Evolutionary conservation across 2,888 invertebrate genomes (phyloP).

Genomic region (Lydus trimaculatus): DNA sequence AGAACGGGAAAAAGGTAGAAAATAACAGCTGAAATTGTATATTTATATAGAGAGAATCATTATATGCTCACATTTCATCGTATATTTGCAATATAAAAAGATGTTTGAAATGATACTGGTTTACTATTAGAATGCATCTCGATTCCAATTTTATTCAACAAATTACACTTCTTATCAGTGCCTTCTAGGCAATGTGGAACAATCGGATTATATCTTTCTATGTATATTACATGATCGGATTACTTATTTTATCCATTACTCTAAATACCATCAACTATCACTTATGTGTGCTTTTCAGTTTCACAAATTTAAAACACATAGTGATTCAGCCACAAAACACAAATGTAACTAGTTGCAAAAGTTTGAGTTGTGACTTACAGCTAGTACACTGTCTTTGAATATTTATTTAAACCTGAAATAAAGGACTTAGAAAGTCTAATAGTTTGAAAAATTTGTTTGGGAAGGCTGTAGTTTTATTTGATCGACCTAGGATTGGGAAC

Average conservation of each 20-base stretch:
- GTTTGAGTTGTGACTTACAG: too few relatives aligned
- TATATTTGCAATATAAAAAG: background rate
- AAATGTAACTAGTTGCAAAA: too few relatives aligned
- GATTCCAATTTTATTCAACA: conserved; percentile 1
- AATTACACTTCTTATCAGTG: conserved; percentile 4
- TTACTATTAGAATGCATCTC: conserved; percentile 5
- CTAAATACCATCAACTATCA: background rate
- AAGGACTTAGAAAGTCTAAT: too few relatives aligned
- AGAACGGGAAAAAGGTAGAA: background rate
- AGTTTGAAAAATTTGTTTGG: too few relatives aligned
- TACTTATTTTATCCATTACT: background rate
- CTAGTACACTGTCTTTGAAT: too few relatives aligned
- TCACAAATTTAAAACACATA: background rate
- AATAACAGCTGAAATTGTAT: background rate
- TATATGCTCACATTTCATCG: background rate
- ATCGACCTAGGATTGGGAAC: too few relatives aligned
- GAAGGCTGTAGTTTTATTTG: too few relatives aligned
- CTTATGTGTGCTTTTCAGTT: background rate
- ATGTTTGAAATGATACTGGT: background rate
- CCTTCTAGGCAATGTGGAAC: background rate
- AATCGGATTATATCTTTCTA: background rate
- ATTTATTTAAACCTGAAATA: too few relatives aligned
- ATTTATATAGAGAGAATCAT: background rate
- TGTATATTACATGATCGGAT: conserved; percentile 1
- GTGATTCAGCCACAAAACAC: too few relatives aligned